Conservation (phyloP, 2,797 vertebrate species). For the Fistularia commersonii region DNA sequence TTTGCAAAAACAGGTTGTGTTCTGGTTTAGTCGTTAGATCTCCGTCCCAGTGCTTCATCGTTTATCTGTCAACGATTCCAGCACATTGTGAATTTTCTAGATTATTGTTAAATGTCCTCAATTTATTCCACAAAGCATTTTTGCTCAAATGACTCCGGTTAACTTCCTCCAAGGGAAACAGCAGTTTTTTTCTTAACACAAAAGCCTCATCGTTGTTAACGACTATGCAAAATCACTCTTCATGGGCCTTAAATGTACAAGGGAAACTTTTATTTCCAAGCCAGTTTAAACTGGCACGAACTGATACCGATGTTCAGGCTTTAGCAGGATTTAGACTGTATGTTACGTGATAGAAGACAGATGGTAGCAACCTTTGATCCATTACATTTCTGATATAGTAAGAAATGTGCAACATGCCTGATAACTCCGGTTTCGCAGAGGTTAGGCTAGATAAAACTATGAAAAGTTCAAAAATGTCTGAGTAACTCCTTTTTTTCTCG, state of each 20-base stretch:
- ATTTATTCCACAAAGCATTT: constrained; percentile 3
- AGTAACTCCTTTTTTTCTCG: no score
- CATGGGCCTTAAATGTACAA: constrained; percentile 25
- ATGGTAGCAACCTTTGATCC: constrained; percentile 1
- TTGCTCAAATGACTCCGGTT: background rate
- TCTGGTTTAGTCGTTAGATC: no score
- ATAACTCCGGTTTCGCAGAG: no score
- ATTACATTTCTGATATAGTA: background rate
- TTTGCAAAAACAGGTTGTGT: no score
- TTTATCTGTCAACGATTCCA: no score
- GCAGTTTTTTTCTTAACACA: background rate
- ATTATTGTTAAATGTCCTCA: no score
- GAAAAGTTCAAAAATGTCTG: no score
- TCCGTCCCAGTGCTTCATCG: no score
- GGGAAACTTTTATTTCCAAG: constrained; percentile 31
- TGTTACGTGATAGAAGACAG: constrained; percentile 8
- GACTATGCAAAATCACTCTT: constrained; percentile 23
- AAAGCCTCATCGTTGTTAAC: constrained; percentile 21
- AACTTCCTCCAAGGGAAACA: constrained; percentile 6
- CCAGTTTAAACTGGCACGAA: constrained; percentile 19
- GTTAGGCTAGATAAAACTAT: no score
- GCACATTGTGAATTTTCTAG: no score
- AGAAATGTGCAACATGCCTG: no score
- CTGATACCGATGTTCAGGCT: constrained; percentile 2
- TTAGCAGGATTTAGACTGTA: background rate